Conservation (phyloP, 2,888 invertebrate genomes). For the Thelaira solivaga region DNA sequence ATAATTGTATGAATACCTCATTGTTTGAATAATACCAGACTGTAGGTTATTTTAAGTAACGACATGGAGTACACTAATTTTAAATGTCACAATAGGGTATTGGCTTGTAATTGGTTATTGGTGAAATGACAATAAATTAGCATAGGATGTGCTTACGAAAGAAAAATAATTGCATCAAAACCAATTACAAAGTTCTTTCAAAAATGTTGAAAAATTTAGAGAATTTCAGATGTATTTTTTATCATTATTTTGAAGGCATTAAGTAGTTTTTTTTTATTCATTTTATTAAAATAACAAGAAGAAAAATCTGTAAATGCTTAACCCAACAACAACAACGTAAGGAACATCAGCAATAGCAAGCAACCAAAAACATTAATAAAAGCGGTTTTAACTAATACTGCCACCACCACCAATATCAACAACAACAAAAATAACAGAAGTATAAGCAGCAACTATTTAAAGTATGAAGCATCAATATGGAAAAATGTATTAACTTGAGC, state of each 20-base stretch:
- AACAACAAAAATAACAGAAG: neutral
- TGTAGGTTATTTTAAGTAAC: conserved; percentile 3
- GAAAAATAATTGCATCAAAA: neutral
- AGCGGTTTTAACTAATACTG: neutral
- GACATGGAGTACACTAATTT: conserved; percentile 61
- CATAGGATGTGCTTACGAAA: neutral
- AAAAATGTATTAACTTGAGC: conserved; percentile 63
- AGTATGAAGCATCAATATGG: conserved; percentile 51
- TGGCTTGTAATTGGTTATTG: conserved; percentile 54
- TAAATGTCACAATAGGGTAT: conserved; percentile 56
- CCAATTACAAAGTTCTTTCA: neutral
- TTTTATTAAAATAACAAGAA: conserved; percentile 45
- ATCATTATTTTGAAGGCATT: conserved; percentile 51
- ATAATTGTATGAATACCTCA: neutral
- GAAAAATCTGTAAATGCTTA: conserved; percentile 35
- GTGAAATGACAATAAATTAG: conserved; percentile 44
- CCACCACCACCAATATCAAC: conserved; percentile 8
- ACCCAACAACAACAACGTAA: conserved; percentile 8
- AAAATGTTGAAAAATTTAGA: neutral
- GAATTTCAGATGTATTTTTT: conserved; percentile 12
- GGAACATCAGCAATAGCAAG: neutral
- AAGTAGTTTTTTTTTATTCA: conserved; percentile 34
- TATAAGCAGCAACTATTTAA: conserved; percentile 25
- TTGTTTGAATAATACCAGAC: neutral
- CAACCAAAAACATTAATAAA: conserved; percentile 24